Percentiles rank a stretch among this genome's conserved stretches.
Conservation (phyloP, 2,888 invertebrate genomes). For the Xestia c-nigrum region DNA sequence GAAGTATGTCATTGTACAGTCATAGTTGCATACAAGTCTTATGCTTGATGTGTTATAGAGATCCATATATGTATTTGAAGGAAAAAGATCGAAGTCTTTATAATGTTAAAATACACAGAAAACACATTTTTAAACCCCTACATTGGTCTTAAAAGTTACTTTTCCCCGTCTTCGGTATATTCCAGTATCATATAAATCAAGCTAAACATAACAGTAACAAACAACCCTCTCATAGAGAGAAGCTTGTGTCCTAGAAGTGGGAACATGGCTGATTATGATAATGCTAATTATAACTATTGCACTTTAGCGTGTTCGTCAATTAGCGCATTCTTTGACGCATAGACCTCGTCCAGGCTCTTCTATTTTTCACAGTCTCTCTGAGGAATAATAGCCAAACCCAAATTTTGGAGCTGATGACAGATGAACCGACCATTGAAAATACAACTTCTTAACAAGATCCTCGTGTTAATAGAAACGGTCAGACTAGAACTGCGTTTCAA, state of each 20-base stretch:
- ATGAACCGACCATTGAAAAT: not conserved
- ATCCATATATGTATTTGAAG: not conserved
- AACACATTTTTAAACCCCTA: no score
- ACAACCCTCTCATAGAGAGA: no score
- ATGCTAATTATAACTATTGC: not conserved
- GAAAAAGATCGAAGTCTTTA: not conserved
- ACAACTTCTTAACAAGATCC: not conserved
- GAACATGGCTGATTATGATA: no score
- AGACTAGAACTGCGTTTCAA: not conserved
- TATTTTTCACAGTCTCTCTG: not conserved
- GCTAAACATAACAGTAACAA: no score
- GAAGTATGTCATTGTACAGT: constrained; percentile 43
- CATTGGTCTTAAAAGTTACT: no score
- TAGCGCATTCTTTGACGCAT: not conserved
- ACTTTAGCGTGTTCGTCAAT: not conserved
- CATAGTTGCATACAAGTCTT: constrained; percentile 31
- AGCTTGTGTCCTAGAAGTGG: no score
- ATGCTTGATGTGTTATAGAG: not conserved
- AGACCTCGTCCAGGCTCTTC: not conserved
- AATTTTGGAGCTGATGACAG: not conserved
- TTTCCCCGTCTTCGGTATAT: no score
- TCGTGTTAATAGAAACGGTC: not conserved
- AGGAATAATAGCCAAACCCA: not conserved
- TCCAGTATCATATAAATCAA: no score
- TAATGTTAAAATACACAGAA: not conserved